phyloP scores from a whole-genome alignment of 2,113 vertebrate species.

The Lates calcarifer region DNA sequence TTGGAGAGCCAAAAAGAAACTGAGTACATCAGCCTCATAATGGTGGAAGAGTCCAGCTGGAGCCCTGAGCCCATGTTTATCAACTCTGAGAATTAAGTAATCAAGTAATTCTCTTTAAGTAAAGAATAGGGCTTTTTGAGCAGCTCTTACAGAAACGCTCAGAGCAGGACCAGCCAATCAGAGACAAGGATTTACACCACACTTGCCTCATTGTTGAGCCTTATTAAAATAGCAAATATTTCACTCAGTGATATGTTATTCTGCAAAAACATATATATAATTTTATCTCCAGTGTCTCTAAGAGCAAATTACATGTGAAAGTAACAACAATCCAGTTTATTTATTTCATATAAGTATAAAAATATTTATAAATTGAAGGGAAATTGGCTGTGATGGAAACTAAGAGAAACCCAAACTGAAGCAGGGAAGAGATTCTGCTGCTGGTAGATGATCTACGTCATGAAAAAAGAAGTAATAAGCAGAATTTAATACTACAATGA shows the following conservation, averaged over 20 bases:
- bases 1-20: background rate
- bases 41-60: constrained; percentile 1
- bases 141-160: too few species aligned
- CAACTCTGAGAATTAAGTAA: constrained; percentile 2
- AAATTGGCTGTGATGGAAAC: background rate
- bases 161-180: too few species aligned
- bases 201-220: too few species aligned
- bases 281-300: too few species aligned
- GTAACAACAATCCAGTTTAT: background rate
- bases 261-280: background rate
- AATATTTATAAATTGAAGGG: background rate
- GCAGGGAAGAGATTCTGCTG: background rate
- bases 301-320: background rate
- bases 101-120: background rate
- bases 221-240: too few species aligned
- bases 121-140: background rate
- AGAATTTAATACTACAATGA: background rate
- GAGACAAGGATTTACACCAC: too few species aligned
- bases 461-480: background rate
- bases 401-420: background rate
- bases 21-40: background rate
- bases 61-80: constrained; percentile 25
- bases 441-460: background rate
- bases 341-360: background rate
- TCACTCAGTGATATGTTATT: too few species aligned